A percentile compares a stretch with the other conserved stretches of the same genome.
Conservation (phyloP, 37 sponge, comb jelly and placozoan species). For the Axinella damicornis region DNA sequence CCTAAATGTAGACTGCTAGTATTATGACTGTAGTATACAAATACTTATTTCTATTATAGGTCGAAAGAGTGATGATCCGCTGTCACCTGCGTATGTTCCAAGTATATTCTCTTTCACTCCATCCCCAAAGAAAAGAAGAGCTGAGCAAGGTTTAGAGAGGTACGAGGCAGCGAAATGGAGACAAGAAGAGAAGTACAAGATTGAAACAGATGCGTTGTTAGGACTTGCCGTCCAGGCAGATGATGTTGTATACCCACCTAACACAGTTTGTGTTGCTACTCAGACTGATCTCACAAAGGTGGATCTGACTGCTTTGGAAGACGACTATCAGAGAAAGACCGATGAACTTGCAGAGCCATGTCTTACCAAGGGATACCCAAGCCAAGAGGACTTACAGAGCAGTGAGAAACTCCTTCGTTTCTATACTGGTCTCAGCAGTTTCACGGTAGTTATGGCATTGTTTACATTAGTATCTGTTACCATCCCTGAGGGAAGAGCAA, state of each 20-base stretch:
- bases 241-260: neutral
- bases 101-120: conserved; percentile 31
- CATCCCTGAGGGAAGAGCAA: neutral
- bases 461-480: conserved; percentile 33
- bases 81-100: conserved; percentile 52
- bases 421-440: conserved; percentile 49
- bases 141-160: conserved; percentile 1
- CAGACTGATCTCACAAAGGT: conserved; percentile 44
- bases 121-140: neutral
- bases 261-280: conserved; percentile 6
- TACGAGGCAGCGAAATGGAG: conserved; percentile 10
- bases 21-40: neutral
- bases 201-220: neutral
- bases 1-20: too few relatives aligned
- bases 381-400: conserved; percentile 4
- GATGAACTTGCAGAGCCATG: conserved; percentile 8
- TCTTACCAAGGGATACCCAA: conserved; percentile 31
- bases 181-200: neutral
- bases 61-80: conserved; percentile 39
- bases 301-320: conserved; percentile 26
- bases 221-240: neutral
- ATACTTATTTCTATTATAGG: conserved; percentile 7
- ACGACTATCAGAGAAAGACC: conserved; percentile 14
- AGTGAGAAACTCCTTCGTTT: conserved; percentile 26
- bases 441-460: conserved; percentile 39